Conservation (phyloP, 64 coral and sea anemone genomes). For the Dendrophyllia cribrosa region DNA sequence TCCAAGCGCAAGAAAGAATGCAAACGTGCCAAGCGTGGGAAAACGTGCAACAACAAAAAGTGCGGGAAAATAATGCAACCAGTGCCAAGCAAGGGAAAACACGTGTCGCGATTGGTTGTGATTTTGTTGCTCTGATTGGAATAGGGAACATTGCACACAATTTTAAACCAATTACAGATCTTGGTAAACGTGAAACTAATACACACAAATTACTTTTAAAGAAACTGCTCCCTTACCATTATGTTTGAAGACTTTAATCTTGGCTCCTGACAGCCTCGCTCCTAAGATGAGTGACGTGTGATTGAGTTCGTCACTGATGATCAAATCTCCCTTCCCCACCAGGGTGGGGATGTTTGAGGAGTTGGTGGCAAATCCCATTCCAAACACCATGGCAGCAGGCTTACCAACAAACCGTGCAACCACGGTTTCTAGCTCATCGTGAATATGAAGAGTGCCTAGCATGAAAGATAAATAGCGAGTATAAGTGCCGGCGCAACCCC, state of each 20-base stretch:
- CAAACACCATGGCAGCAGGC: conserved; percentile 94
- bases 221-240: conserved; percentile 74
- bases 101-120: too few relatives aligned
- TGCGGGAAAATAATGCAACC: too few relatives aligned
- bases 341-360: conserved; percentile 96
- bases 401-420: conserved; percentile 96
- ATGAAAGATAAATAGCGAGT: background rate
- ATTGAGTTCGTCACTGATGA: conserved; percentile 97
- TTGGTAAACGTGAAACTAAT: too few relatives aligned
- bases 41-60: too few relatives aligned
- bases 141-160: too few relatives aligned
- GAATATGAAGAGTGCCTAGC: conserved; percentile 89
- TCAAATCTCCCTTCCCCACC: conserved; percentile 86
- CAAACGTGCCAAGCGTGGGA: too few relatives aligned
- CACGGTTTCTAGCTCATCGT: conserved; percentile 80
- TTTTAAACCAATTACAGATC: too few relatives aligned
- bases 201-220: too few relatives aligned
- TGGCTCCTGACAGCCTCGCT: conserved; percentile 92
- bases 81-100: too few relatives aligned
- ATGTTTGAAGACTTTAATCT: conserved; percentile 97
- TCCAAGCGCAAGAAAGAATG: too few relatives aligned
- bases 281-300: conserved; percentile 95
- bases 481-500: too few relatives aligned
- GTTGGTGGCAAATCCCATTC: conserved; percentile 99
- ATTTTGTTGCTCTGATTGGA: too few relatives aligned